phyloP scores from a whole-genome alignment of 1,140 invertebrate species.

The Nymphalis io region DNA sequence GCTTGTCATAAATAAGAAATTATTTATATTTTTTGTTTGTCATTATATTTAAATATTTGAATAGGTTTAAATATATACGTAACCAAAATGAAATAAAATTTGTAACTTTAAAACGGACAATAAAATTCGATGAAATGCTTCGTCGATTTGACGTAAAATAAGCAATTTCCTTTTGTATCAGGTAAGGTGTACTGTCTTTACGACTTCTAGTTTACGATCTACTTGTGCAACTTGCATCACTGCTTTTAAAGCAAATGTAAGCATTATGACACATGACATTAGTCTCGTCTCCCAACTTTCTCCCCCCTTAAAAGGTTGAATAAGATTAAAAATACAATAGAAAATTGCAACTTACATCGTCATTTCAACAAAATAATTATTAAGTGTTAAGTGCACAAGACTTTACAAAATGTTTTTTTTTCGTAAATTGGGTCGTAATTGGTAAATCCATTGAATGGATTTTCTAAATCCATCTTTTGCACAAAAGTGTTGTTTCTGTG shows the following conservation, averaged over 20 bases:
- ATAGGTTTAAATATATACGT: background rate
- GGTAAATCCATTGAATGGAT: too few relatives aligned
- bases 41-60: background rate
- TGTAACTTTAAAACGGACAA: constrained; percentile 61
- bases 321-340: too few relatives aligned
- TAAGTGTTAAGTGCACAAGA: too few relatives aligned
- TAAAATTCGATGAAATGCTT: constrained; percentile 52
- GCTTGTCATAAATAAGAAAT: too few relatives aligned
- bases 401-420: too few relatives aligned
- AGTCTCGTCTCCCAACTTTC: background rate
- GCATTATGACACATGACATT: background rate
- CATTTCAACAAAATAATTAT: too few relatives aligned
- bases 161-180: constrained; percentile 73
- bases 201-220: constrained; percentile 66
- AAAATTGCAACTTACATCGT: too few relatives aligned
- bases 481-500: too few relatives aligned
- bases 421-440: too few relatives aligned
- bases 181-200: constrained; percentile 68
- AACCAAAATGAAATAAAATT: constrained; percentile 48
- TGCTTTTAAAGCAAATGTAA: constrained; percentile 14
- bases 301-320: background rate
- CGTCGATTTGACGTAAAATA: constrained; percentile 57
- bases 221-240: constrained; percentile 53
- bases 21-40: background rate
- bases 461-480: too few relatives aligned